These are phyloP conservation scores for Cantharis nigra DNA, from an alignment of 2,888 invertebrate species.

Conservation along the genomic window DNA sequence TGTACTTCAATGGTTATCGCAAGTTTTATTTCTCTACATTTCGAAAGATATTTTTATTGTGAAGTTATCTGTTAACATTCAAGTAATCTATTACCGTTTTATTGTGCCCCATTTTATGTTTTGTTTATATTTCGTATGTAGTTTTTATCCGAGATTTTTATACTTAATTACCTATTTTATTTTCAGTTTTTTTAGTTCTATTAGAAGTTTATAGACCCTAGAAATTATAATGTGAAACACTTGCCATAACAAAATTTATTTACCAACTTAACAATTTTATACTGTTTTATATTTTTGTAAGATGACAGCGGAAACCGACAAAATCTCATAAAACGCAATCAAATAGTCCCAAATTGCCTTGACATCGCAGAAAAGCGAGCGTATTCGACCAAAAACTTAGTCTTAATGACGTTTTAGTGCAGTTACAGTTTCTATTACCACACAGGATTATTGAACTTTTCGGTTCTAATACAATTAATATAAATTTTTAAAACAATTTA, in stretches of 20 bases:
- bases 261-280: background rate
- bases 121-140: background rate
- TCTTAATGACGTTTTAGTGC: slow-evolving; percentile 16
- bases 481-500: background rate
- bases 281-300: slow-evolving; percentile 16
- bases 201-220: background rate
- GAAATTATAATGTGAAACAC: background rate
- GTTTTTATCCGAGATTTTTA: background rate
- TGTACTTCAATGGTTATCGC: no score
- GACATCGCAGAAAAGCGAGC: slow-evolving; percentile 15
- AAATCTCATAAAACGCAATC: slow-evolving; percentile 16
- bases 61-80: background rate
- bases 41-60: background rate
- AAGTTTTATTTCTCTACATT: background rate
- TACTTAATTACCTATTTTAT: background rate
- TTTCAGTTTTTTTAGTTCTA: background rate
- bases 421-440: slow-evolving; percentile 15
- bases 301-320: slow-evolving; percentile 14
- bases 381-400: slow-evolving; percentile 16
- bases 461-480: slow-evolving; percentile 5
- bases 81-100: background rate
- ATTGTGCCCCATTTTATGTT: background rate
- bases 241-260: background rate
- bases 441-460: slow-evolving; percentile 15
- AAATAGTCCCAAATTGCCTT: slow-evolving; percentile 19